phyloP scores from a whole-genome alignment of 1,140 invertebrate genomes.

The Drosophila ironensis region DNA sequence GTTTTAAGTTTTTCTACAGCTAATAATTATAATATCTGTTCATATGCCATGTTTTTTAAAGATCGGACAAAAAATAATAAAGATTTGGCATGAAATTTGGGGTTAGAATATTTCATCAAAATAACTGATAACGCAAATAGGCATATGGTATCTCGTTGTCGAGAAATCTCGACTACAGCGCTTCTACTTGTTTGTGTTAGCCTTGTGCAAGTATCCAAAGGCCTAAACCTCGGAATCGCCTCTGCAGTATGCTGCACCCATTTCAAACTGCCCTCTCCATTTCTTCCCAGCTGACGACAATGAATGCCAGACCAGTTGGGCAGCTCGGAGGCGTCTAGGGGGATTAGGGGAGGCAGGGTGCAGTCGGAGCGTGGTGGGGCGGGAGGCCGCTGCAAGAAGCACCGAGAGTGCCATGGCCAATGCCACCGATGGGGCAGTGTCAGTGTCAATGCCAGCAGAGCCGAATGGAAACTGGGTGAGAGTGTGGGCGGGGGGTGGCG shows the following conservation, averaged over 20 bases:
- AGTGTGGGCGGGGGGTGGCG: slow-evolving; percentile 32
- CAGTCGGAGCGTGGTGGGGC: slow-evolving; percentile 23
- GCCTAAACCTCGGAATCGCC: neutral
- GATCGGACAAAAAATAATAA: neutral
- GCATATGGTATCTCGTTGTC: too few relatives aligned
- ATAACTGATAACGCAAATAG: neutral
- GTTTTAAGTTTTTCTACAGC: too few relatives aligned
- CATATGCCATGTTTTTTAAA: too few relatives aligned
- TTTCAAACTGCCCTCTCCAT: neutral
- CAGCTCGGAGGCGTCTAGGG: neutral
- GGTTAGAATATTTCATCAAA: neutral
- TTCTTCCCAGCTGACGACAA: slow-evolving; percentile 5
- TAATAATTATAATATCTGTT: too few relatives aligned
- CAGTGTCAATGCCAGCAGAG: slow-evolving; percentile 67
- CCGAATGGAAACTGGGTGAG: slow-evolving; percentile 45
- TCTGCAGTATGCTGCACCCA: neutral
- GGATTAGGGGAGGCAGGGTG: neutral
- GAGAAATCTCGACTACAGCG: too few relatives aligned
- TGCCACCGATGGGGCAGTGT: slow-evolving; percentile 42
- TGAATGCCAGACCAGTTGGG: slow-evolving; percentile 32
- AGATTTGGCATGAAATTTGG: neutral
- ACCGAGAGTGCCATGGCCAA: slow-evolving; percentile 52
- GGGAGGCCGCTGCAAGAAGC: slow-evolving; percentile 41
- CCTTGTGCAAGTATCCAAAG: neutral
- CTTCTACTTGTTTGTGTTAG: too few relatives aligned